These are phyloP conservation scores for Volucella inflata DNA, from an alignment of 2,888 invertebrate species.

Conservation along the genomic window DNA sequence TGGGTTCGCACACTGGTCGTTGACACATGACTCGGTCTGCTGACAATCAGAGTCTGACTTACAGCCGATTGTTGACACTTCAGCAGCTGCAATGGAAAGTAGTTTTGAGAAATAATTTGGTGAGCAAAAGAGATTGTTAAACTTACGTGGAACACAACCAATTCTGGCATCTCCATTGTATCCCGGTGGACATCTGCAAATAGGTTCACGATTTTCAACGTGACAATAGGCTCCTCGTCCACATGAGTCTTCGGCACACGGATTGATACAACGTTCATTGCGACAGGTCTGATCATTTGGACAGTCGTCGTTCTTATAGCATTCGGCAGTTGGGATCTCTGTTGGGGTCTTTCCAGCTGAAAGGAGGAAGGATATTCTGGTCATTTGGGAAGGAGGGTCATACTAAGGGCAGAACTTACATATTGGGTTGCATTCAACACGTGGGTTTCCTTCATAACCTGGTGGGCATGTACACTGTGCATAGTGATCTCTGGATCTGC, in stretches of 20 bases:
- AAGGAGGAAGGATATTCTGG: constrained; percentile 2
- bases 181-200: constrained; percentile 92
- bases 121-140: constrained; percentile 70
- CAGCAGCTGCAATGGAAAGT: constrained; percentile 84
- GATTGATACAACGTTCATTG: constrained; percentile 91
- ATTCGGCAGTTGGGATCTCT: constrained; percentile 86
- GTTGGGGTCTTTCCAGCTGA: constrained; percentile 79
- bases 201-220: constrained; percentile 89
- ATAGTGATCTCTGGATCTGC: constrained; percentile 90
- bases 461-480: constrained; percentile 91
- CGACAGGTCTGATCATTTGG: constrained; percentile 89
- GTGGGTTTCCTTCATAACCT: constrained; percentile 91
- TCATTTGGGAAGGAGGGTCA: too few relatives aligned
- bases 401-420: constrained; percentile 82
- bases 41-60: constrained; percentile 92
- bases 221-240: constrained; percentile 92
- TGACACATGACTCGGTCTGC: constrained; percentile 92
- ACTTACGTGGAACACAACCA: constrained; percentile 92
- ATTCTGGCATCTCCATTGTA: constrained; percentile 89
- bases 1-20: constrained; percentile 91
- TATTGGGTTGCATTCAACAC: constrained; percentile 88
- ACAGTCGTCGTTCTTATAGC: constrained; percentile 91
- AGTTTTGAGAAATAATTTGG: background rate
- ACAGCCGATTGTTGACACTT: constrained; percentile 88
- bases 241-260: constrained; percentile 90